These are phyloP conservation scores for Epinephelus coioides DNA, from an alignment of 2,797 vertebrate species.

Conservation along the genomic window DNA sequence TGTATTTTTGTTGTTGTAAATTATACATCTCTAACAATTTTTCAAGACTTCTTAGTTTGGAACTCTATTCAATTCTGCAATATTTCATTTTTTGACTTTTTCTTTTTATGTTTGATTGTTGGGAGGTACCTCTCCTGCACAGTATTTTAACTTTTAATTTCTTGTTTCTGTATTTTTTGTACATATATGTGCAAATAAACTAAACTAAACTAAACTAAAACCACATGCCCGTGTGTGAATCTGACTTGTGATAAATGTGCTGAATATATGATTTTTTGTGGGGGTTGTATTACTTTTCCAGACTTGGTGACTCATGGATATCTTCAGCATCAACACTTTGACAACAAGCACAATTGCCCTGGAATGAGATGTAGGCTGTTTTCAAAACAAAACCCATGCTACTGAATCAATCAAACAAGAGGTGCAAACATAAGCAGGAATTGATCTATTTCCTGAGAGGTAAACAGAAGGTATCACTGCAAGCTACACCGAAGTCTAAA, in stretches of 20 bases:
- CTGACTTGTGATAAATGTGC: neutral
- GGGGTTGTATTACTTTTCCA: neutral
- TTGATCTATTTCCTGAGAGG: constrained; percentile 4
- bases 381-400: constrained; percentile 5
- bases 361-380: constrained; percentile 29
- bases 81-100: too few relatives aligned
- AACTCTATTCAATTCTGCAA: too few relatives aligned
- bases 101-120: too few relatives aligned
- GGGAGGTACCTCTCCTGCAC: too few relatives aligned
- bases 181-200: too few relatives aligned
- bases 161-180: too few relatives aligned
- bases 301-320: constrained; percentile 9
- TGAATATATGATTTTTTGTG: neutral
- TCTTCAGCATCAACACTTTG: neutral
- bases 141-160: too few relatives aligned
- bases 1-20: too few relatives aligned
- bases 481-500: neutral
- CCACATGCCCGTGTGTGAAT: neutral
- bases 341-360: neutral
- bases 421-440: constrained; percentile 9
- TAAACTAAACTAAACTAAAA: too few relatives aligned
- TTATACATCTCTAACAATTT: too few relatives aligned
- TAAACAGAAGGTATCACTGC: neutral
- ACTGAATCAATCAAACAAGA: constrained; percentile 23
- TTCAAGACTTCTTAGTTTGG: too few relatives aligned